Evolutionary conservation across 2,113 vertebrate genomes (phyloP).

Genomic region (Melanerpes aurifrons): DNA sequence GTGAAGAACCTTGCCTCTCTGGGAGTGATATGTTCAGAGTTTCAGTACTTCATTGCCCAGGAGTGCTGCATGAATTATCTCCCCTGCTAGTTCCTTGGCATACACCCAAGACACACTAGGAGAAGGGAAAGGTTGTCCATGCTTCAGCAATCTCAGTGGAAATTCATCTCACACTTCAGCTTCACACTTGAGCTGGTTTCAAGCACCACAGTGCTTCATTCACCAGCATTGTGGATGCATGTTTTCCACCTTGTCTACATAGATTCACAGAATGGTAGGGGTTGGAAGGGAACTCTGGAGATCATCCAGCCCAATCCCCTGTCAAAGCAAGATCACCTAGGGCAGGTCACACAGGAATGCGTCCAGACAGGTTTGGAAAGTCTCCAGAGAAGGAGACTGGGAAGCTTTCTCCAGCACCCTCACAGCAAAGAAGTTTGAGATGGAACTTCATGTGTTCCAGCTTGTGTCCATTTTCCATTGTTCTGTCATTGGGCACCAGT

Average conservation of each 20-base stretch:
- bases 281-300: too few species aligned
- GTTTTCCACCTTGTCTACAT: background rate
- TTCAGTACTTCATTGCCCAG: background rate
- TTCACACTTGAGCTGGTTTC: background rate
- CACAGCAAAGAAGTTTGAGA: too few species aligned
- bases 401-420: too few species aligned
- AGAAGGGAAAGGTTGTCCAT: background rate
- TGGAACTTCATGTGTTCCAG: too few species aligned
- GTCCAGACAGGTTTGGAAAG: too few species aligned
- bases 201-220: background rate
- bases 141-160: background rate
- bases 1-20: rapidly evolving
- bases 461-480: too few species aligned
- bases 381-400: too few species aligned
- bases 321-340: too few species aligned
- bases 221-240: rapidly evolving
- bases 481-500: too few species aligned
- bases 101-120: background rate
- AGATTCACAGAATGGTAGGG: too few species aligned
- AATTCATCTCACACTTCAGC: background rate
- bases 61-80: background rate
- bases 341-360: too few species aligned
- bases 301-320: too few species aligned
- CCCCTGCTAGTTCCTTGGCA: background rate
- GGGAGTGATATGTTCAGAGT: background rate